A percentile compares a stretch with the other conserved stretches of the same genome.
phyloP scores from a whole-genome alignment of 2,113 vertebrate species.

The Tichodroma muraria region DNA sequence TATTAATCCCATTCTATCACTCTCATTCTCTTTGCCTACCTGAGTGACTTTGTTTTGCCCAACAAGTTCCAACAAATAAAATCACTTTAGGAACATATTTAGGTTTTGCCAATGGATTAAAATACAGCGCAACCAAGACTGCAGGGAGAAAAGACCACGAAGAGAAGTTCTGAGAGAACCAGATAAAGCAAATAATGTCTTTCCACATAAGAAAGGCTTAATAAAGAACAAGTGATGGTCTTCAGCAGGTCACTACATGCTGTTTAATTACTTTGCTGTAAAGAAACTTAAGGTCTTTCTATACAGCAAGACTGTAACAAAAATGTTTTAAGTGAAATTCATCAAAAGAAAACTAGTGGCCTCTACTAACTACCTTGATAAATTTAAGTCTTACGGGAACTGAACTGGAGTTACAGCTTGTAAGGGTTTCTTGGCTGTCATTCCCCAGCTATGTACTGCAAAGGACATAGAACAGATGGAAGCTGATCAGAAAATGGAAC shows the following conservation, averaged over 20 bases:
- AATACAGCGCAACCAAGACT: not conserved
- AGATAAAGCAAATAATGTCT: not conserved
- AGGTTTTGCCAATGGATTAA: not conserved
- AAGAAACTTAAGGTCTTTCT: not conserved
- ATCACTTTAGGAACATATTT: not conserved
- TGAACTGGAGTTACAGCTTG: not conserved
- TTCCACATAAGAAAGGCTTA: not conserved
- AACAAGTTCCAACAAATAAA: not conserved
- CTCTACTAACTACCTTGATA: not conserved
- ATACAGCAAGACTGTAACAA: not conserved
- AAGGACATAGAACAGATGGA: not conserved
- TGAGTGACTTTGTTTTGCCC: not conserved
- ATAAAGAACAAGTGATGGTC: not conserved
- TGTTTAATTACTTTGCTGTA: not conserved
- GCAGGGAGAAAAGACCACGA: not conserved
- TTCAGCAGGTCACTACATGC: not conserved
- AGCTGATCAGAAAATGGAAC: not conserved
- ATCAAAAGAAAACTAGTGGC: not conserved
- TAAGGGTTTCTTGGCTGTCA: not conserved
- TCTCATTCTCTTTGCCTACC: not conserved
- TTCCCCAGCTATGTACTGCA: not conserved
- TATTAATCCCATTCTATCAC: not conserved
- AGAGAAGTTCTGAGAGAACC: not conserved
- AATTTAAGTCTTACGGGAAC: not conserved
- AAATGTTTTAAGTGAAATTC: not conserved